Conservation (phyloP, 1,140 invertebrate species). For the Bradynema listronoti region DNA sequence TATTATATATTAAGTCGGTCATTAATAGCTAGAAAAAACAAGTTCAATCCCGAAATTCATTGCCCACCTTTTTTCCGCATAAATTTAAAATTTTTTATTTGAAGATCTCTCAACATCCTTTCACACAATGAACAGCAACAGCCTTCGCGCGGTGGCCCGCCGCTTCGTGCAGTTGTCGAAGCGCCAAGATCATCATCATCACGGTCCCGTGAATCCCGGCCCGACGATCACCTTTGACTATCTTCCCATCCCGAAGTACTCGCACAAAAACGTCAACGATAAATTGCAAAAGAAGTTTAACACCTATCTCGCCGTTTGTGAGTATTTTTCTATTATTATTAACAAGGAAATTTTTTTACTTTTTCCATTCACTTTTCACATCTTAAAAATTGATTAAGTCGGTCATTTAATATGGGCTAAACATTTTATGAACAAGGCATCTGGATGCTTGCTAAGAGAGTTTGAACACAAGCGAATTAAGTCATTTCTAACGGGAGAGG, state of each 20-base stretch:
- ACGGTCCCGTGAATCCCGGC: conserved; percentile 1
- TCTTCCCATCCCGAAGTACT: conserved; percentile 1
- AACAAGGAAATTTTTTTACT: no score
- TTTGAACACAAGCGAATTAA: no score
- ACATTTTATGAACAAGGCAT: no score
- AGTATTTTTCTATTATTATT: no score
- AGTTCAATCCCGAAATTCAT: neutral
- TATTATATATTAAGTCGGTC: no score
- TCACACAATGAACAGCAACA: neutral
- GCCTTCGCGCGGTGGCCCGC: neutral
- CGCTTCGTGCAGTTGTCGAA: no score
- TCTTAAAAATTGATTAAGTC: no score
- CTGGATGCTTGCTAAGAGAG: no score
- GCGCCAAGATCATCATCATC: conserved; percentile 9
- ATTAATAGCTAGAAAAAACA: neutral
- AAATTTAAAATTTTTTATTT: neutral
- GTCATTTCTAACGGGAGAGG: no score
- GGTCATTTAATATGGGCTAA: no score
- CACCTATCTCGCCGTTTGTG: neutral
- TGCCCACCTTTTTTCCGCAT: neutral
- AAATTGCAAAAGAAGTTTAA: conserved; percentile 10
- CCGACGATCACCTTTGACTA: conserved; percentile 6
- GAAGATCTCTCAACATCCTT: neutral
- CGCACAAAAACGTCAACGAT: neutral
- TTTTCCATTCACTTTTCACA: no score